These are phyloP conservation scores for Babyrousa celebensis DNA, from an alignment of 2,797 vertebrate species.

Conservation along the genomic window DNA sequence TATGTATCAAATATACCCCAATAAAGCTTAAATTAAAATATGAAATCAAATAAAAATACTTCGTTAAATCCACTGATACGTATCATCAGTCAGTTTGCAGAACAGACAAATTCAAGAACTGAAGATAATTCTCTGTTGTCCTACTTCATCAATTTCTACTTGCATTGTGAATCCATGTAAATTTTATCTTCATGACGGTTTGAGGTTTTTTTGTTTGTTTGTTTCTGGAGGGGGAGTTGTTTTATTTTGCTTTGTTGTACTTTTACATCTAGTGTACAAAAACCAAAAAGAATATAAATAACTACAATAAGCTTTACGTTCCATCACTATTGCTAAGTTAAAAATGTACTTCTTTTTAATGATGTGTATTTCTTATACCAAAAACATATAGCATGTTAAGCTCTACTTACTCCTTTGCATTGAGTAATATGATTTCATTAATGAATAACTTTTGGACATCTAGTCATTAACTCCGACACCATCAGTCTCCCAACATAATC, in stretches of 20 bases:
- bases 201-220: neutral
- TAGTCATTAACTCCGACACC: neutral
- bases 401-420: neutral
- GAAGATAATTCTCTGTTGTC: neutral
- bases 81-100: neutral
- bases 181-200: neutral
- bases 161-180: neutral
- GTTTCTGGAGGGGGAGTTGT: too few relatives aligned
- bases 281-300: constrained; percentile 41
- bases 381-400: neutral
- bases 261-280: neutral
- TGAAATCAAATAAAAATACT: neutral
- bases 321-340: neutral
- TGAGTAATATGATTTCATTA: neutral
- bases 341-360: constrained; percentile 38
- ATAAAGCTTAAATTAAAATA: neutral
- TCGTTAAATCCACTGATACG: neutral
- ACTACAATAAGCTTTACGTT: neutral
- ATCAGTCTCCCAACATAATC: neutral
- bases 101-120: neutral
- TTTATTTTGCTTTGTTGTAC: neutral
- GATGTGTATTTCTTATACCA: neutral
- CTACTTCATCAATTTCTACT: constrained; percentile 22
- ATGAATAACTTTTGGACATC: neutral
- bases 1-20: neutral